Evolutionary conservation across 2,888 invertebrate species (phyloP), one percentile per base, ranked within the genome.

Genomic region (Notocelia uddmanniana): DNA sequence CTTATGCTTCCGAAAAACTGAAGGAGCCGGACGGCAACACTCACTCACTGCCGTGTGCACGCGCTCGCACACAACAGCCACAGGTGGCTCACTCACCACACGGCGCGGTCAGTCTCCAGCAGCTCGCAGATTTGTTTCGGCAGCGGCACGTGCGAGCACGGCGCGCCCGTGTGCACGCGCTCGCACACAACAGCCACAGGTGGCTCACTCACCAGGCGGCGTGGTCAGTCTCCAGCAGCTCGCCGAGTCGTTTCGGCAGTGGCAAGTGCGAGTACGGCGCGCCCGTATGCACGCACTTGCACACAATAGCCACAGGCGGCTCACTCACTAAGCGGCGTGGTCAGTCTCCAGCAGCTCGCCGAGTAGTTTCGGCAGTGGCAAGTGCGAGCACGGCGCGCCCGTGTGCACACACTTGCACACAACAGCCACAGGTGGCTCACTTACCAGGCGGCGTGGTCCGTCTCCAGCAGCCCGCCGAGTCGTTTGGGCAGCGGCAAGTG

Each of bases 201-300:
- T 45, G n/a, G 3, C 11, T 18, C 15, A 77, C 94, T 87, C 96
- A 95, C 99, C 99, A 99, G 89, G 96, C 96, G 89, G 96, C 95
- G 96, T 99, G 99, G 94, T 98, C 97, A 81, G 97, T 95, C 83
- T 96, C 95, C 88, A 97, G 95, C 81, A 96, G 95, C 79, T 99
- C 99, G 82, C 99, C 99, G 84, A 99, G 95, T 88, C 97, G 97
- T 80, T 95, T 94, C 80, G 99, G 99, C 90, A 99, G 95, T 83
- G 98, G 96, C 85, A 97, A 96, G 82, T 96, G 95, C 71, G 98
- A 98, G 88, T 99, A 97, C 95, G 99, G 54, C 54, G 55, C 26
- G 26, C 15, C 26, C 55, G 26, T 15, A 90, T 98, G 98, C 74
- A 97, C 98, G 5, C 55, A 11, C 13, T 2, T 21, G 23, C 23